Base-by-base conservation (phyloP, 1,140 invertebrate genomes). In the Anthonomus grandis region DNA sequence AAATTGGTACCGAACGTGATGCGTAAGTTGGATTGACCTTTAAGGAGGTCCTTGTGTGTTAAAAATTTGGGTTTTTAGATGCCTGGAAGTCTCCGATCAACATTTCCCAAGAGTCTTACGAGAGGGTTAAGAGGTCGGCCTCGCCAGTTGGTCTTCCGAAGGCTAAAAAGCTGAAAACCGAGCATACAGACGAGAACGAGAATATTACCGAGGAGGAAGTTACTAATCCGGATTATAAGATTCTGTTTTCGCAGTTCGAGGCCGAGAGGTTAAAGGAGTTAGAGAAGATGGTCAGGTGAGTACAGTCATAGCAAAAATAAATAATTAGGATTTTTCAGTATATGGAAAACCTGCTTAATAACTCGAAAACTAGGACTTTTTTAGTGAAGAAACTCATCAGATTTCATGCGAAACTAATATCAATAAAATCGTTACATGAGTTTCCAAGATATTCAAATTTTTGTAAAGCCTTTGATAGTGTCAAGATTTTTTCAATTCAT, bases 71-170 rank as follows among this genome's bases (percentile, higher is more conserved):
- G 13, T 2, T 74, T 77, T 22, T 69, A 95, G 91, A 85, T 73
- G 87, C 90, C 2, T 95, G 93, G 93, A 92, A 92, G 75, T 85
- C 86, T 70, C 91, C 92, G 0, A 87, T 96, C 24, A 92, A 92
- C 68, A 86, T 95, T 49, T 86, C 86, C 1, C 90, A 91, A 74
- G 91, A 94, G 68, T 86, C 84, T 0, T 88, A 90, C 66, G 89
- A 92, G 67, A 84, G 86, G 25, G 83, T 89, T 1, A 88, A 89
- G 66, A 82, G 86, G 22, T 79, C 75, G 25, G 71, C 79, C 0
- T 75, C 77, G 3, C 74, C 78, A 4, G 74, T 73, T 21, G 69
- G 75, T 15, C 67, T 73, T 39, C 73, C 76, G 13, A 78, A 80
- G 57, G 59, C 75, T 12, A 86, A 86, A 70, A 60, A 60, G 41